Conservation (phyloP, 2,113 vertebrate genomes). For the Zosterops pallidus region DNA sequence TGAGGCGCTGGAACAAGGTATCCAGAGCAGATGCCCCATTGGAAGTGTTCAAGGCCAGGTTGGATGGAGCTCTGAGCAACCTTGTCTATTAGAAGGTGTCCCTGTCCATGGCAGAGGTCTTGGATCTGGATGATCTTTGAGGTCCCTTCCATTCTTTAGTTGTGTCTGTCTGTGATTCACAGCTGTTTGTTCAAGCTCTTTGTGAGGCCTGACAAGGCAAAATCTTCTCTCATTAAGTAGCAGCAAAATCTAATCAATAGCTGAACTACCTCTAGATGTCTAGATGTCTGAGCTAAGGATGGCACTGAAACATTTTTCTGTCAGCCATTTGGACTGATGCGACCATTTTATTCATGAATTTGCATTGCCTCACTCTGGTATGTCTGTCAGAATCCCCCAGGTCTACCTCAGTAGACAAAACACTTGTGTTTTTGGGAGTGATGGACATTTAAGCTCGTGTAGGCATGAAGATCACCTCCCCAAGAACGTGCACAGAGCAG, state of each 20-base stretch:
- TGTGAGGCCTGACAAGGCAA: background rate
- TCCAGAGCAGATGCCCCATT: background rate
- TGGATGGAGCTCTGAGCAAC: background rate
- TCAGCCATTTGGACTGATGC: background rate
- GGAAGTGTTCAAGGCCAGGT: background rate
- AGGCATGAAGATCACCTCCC: background rate
- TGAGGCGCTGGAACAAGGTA: background rate
- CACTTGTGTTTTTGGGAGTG: accelerated
- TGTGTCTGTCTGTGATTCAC: background rate
- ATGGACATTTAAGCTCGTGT: background rate
- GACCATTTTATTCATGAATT: background rate
- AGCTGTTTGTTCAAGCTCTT: background rate
- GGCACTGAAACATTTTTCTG: background rate
- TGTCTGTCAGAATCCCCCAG: background rate
- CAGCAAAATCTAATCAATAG: background rate
- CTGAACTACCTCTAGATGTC: background rate
- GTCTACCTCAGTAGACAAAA: background rate
- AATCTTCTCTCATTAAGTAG: background rate
- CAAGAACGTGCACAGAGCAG: background rate
- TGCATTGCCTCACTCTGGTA: background rate
- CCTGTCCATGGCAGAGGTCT: background rate
- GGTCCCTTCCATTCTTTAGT: background rate
- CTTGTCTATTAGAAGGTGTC: background rate
- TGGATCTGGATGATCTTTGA: background rate
- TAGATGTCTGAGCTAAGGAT: background rate